Evolutionary conservation across 2,888 invertebrate species (phyloP).

Genomic region (Lasioglossum villosulum): DNA sequence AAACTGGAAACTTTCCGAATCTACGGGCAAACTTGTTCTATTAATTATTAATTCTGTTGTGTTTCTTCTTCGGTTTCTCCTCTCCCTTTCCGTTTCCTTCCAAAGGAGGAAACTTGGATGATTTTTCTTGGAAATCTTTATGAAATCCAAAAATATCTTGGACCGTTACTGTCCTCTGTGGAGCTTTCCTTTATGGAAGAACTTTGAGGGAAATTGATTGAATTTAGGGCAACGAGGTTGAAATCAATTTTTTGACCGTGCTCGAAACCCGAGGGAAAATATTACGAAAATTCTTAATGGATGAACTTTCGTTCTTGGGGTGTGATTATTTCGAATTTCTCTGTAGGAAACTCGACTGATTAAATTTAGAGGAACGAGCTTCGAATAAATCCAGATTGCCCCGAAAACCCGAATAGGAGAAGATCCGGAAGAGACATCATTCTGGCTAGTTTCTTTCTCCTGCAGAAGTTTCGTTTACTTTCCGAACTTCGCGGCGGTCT

Average conservation of each 20-base stretch:
- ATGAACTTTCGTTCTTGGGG: not conserved
- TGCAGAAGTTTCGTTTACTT: not conserved
- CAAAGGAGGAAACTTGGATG: not conserved
- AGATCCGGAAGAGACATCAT: not conserved
- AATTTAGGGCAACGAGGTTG: not conserved
- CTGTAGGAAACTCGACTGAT: not conserved
- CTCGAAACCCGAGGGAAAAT: not conserved
- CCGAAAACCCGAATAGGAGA: not conserved
- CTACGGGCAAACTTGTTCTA: not conserved
- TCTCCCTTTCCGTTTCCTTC: not conserved
- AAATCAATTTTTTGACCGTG: not conserved
- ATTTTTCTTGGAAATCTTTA: not conserved
- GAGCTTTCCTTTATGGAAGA: not conserved
- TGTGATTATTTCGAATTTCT: not conserved
- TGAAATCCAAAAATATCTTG: not conserved
- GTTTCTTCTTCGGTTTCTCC: not conserved
- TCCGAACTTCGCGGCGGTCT: not conserved
- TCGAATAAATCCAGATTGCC: not conserved
- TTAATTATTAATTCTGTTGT: constrained; percentile 13
- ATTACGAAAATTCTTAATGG: not conserved
- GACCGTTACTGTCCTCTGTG: not conserved
- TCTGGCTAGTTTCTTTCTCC: not conserved
- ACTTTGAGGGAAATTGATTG: not conserved
- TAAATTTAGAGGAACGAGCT: not conserved
- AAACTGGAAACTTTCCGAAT: not conserved